A percentile compares a stretch with the other conserved stretches of the same genome.
Evolutionary conservation across 1,140 invertebrate genomes (phyloP).

Genomic region (Oedothorax gibbosus): DNA sequence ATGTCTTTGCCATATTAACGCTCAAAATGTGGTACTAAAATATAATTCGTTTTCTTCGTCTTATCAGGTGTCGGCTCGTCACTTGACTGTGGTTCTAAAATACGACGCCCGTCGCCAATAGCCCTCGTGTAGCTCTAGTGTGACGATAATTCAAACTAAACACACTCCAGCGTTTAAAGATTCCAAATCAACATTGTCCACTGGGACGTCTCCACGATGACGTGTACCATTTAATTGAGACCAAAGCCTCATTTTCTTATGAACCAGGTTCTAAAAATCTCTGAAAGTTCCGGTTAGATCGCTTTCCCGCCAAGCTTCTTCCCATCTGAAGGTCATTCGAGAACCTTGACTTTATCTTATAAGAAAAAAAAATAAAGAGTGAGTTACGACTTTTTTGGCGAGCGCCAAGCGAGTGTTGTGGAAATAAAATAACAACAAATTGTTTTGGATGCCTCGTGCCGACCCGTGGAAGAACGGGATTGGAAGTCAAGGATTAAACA

Average conservation of each 20-base stretch:
- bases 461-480: background rate
- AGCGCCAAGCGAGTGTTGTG: constrained; percentile 11
- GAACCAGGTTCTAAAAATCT: constrained; percentile 4
- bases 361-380: constrained; percentile 20
- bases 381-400: constrained; percentile 21
- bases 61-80: too few species aligned
- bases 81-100: too few species aligned
- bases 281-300: background rate
- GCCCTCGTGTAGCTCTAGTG: too few species aligned
- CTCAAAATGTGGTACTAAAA: too few species aligned
- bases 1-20: too few species aligned
- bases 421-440: constrained; percentile 15
- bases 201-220: background rate
- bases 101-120: too few species aligned
- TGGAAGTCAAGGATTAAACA: background rate
- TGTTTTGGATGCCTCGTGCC: background rate
- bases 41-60: too few species aligned
- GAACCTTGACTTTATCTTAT: constrained; percentile 45
- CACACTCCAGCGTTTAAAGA: background rate
- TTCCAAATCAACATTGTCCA: background rate
- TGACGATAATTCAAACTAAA: background rate
- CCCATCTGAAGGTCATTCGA: constrained; percentile 42
- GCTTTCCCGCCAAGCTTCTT: constrained; percentile 43
- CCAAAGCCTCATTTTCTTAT: background rate
- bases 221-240: background rate